Percentiles rank a stretch among this genome's conserved stretches.
Conservation (phyloP, 2,113 vertebrate species). For the Ceratotherium simum region DNA sequence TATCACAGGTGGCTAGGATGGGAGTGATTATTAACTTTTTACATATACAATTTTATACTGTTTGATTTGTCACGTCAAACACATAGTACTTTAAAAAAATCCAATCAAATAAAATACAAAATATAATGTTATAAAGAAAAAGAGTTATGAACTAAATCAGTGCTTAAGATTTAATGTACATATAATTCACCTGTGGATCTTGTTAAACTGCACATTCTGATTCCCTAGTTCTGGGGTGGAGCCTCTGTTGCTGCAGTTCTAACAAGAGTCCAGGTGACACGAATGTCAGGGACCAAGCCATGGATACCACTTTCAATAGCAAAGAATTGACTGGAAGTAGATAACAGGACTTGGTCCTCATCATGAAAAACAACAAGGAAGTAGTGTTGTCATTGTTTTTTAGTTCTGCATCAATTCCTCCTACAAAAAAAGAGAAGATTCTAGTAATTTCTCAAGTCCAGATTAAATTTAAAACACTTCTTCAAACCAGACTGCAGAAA, state of each 20-base stretch:
- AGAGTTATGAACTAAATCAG: not conserved
- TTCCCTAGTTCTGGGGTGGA: not conserved
- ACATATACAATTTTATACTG: not conserved
- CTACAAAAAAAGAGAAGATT: not conserved
- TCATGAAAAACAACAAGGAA: not conserved
- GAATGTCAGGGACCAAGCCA: not conserved
- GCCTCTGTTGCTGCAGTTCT: not conserved
- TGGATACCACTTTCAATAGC: not conserved
- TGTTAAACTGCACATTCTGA: not conserved
- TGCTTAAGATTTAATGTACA: not conserved
- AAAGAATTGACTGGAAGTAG: not conserved
- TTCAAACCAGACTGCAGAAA: not conserved
- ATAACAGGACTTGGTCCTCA: not conserved
- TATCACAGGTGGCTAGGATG: not conserved
- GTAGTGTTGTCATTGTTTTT: not conserved
- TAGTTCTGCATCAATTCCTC: not conserved
- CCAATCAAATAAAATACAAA: conserved; percentile 35
- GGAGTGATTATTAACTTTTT: not conserved
- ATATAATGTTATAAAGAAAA: not conserved
- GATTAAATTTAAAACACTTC: not conserved
- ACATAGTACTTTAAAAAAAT: not conserved
- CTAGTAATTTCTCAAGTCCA: conserved; percentile 21
- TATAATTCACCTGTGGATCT: not conserved
- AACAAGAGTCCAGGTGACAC: not conserved
- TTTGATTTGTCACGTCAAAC: not conserved